These are phyloP conservation scores for Lepidocyrtoides sp. DNA, from an alignment of 2,888 invertebrate genomes.

Conservation along the genomic window DNA sequence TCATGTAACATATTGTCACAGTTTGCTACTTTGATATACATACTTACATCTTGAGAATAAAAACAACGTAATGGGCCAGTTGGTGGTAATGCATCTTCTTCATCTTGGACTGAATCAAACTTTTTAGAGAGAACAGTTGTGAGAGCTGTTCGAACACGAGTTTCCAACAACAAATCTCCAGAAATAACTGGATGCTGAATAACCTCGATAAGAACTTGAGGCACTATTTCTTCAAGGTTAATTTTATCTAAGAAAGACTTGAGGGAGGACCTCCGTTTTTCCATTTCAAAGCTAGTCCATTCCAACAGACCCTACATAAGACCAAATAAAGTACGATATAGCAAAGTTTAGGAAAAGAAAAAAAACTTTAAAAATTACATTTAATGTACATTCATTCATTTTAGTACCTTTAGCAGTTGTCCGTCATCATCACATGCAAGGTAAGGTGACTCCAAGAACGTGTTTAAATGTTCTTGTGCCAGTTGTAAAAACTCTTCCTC, in stretches of 20 bases:
- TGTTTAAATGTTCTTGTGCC: constrained; percentile 83
- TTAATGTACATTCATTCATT: not conserved
- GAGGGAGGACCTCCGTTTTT: constrained; percentile 82
- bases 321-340: too few relatives aligned
- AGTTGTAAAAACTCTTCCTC: constrained; percentile 86
- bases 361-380: constrained; percentile 26
- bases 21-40: not conserved
- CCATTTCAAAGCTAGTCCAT: constrained; percentile 85
- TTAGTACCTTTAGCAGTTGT: constrained; percentile 85
- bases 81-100: constrained; percentile 43
- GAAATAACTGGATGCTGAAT: constrained; percentile 84
- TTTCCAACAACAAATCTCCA: constrained; percentile 81
- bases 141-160: constrained; percentile 80
- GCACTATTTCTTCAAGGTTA: constrained; percentile 85
- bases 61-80: constrained; percentile 65
- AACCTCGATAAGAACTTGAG: constrained; percentile 85
- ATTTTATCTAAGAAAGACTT: constrained; percentile 84
- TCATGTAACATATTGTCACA: too few relatives aligned
- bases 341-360: too few relatives aligned
- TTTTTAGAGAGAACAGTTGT: constrained; percentile 83
- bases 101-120: constrained; percentile 82
- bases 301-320: constrained; percentile 84
- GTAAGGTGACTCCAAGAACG: constrained; percentile 85
- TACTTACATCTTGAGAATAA: constrained; percentile 84
- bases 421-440: constrained; percentile 85